Evolutionary conservation across 1,140 invertebrate genomes (phyloP).

Genomic region (Orchesella cincta): DNA sequence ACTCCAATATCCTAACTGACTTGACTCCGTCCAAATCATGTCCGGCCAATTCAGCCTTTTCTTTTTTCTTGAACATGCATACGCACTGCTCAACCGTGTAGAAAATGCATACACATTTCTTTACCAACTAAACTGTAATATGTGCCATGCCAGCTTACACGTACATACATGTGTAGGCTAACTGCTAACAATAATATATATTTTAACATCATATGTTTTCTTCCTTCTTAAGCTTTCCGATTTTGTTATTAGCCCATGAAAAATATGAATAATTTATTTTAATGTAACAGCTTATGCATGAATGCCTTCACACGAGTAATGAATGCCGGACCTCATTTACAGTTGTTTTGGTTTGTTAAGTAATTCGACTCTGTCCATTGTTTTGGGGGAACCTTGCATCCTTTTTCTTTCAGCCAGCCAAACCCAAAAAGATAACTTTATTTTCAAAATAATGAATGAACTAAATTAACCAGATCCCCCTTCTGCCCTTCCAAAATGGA

Average conservation of each 20-base stretch:
- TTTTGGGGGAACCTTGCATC: background rate
- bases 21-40: slow-evolving; percentile 41
- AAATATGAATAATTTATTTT: too few relatives aligned
- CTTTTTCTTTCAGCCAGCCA: background rate
- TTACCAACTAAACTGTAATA: too few relatives aligned
- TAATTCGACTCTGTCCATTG: background rate
- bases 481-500: slow-evolving; percentile 5
- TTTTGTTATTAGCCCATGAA: too few relatives aligned
- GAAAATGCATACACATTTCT: too few relatives aligned
- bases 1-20: slow-evolving; percentile 19
- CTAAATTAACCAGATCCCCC: slow-evolving; percentile 16
- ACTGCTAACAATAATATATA: too few relatives aligned
- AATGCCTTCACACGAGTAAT: slow-evolving; percentile 14
- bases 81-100: too few relatives aligned
- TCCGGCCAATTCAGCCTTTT: slow-evolving; percentile 16
- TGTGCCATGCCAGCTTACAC: too few relatives aligned
- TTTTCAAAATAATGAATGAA: slow-evolving; percentile 20
- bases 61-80: background rate
- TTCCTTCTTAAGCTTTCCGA: too few relatives aligned
- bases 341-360: slow-evolving; percentile 15
- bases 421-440: slow-evolving; percentile 27
- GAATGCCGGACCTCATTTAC: background rate
- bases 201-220: too few relatives aligned
- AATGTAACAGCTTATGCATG: too few relatives aligned
- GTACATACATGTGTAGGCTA: too few relatives aligned